Conservation (phyloP, 2,797 vertebrate species). For the Dipus sagitta region DNA sequence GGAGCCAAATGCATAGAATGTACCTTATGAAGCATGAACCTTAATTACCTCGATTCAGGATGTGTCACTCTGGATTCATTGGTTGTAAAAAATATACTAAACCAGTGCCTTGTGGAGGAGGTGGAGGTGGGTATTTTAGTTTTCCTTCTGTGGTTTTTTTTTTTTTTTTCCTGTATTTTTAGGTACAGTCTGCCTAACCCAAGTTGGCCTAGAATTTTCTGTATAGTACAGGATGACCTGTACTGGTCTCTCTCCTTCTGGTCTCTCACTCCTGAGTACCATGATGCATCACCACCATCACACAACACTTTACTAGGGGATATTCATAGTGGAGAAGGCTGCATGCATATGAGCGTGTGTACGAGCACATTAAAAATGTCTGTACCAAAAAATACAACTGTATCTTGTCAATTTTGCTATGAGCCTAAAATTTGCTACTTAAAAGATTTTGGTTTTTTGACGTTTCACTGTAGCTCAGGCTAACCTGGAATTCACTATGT, state of each 20-base stretch:
- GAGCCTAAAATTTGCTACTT: neutral
- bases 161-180: too few species aligned
- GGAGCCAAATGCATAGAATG: neutral
- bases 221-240: neutral
- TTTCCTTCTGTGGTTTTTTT: neutral
- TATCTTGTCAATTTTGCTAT: neutral
- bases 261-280: neutral
- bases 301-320: neutral
- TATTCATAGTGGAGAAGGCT: neutral
- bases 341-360: too few species aligned
- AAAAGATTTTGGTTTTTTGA: neutral
- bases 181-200: too few species aligned
- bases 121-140: neutral
- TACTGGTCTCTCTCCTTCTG: neutral
- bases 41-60: neutral
- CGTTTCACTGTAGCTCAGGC: too few species aligned
- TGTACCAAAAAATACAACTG: neutral
- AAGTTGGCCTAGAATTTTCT: neutral
- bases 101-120: too few species aligned
- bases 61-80: neutral
- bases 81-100: neutral
- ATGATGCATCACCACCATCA: neutral
- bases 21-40: neutral
- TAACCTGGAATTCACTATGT: too few species aligned
- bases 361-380: neutral